A percentile compares a stretch with the other conserved stretches of the same genome.
Conservation (phyloP, 2,113 vertebrate genomes). For the Parotia lawesii region DNA sequence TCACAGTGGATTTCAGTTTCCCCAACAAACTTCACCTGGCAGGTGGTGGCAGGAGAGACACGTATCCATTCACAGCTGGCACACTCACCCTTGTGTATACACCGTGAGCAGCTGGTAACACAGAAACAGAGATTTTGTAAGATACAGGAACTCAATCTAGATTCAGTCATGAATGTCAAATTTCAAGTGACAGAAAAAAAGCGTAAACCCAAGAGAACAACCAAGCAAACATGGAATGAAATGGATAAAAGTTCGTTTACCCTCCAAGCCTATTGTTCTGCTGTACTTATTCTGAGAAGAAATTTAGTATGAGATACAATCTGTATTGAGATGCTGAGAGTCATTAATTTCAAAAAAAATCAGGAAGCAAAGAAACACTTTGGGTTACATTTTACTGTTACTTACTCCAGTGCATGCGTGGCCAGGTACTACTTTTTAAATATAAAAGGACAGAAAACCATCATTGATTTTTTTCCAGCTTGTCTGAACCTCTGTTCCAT, state of each 20-base stretch:
- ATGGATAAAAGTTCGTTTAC: not conserved
- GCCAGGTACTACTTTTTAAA: not conserved
- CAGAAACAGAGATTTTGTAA: conserved; percentile 38
- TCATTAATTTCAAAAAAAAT: conserved; percentile 3
- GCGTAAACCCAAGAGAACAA: not conserved
- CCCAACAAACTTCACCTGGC: conserved; percentile 67
- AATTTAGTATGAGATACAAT: not conserved
- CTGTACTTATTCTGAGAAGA: not conserved
- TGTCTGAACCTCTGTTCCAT: not conserved
- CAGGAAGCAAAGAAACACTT: not conserved
- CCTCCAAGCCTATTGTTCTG: not conserved
- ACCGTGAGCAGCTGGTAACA: conserved; percentile 69
- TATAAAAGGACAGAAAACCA: not conserved
- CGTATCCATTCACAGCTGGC: conserved; percentile 61
- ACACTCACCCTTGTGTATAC: conserved; percentile 55
- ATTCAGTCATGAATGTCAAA: not conserved
- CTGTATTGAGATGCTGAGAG: not conserved
- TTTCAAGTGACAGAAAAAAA: conserved; percentile 6
- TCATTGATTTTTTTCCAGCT: not conserved
- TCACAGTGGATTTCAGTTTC: not conserved
- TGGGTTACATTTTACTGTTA: not conserved
- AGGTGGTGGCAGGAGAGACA: conserved; percentile 63
- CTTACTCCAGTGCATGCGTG: not conserved
- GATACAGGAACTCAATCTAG: not conserved
- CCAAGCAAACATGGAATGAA: not conserved